Evolutionary conservation across 2,888 invertebrate genomes (phyloP), one percentile per base, ranked within the genome.

Genomic region (Pristionchus arcanus): DNA sequence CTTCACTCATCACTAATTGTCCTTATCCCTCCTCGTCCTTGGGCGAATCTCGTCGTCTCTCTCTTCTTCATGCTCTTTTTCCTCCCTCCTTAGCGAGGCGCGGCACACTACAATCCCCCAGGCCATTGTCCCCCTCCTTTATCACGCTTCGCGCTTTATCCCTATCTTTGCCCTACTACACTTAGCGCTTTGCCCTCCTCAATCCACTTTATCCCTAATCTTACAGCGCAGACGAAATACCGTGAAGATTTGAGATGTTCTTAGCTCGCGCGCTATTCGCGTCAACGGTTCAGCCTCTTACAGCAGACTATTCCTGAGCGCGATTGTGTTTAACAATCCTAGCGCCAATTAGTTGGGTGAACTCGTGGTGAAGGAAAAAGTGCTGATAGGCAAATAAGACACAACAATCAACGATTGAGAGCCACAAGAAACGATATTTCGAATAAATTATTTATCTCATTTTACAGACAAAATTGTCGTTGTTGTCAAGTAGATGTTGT

Each of bases 81-180:
- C 5, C 42, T 9, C 81, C 0, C 13, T 71, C 0, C 13, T 71
- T 49, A 1, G 9, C n/a, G 19, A 81, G 81, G 81, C 81, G 81
- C 49, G 81, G 49, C 81, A 77, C 81, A 81, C 81, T 81, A 81
- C 49, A 81, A 42, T 81, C 9, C 81, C n/a, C 49, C 37, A 16
- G 37, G 28, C 13, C 81, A 81, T 53, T 49, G 49, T 81, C 81
- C 49, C 81, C n/a, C 49, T 7, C n/a, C 53, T n/a, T 49, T 49
- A 81, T 81, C 81, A 81, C 81, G 49, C 81, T 81, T 81, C 81
- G 81, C 81, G 81, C 81, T 53, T 74, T 81, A 53, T 81, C 81
- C n/a, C 42, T 16, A 34, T 34, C 34, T 28, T 49, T 49, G 21
- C 81, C 49, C 16, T 81, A 25, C 55, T 55, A 55, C 55, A 55